Conservation (phyloP, 2,888 invertebrate genomes). For the Xestia rhomboidea region DNA sequence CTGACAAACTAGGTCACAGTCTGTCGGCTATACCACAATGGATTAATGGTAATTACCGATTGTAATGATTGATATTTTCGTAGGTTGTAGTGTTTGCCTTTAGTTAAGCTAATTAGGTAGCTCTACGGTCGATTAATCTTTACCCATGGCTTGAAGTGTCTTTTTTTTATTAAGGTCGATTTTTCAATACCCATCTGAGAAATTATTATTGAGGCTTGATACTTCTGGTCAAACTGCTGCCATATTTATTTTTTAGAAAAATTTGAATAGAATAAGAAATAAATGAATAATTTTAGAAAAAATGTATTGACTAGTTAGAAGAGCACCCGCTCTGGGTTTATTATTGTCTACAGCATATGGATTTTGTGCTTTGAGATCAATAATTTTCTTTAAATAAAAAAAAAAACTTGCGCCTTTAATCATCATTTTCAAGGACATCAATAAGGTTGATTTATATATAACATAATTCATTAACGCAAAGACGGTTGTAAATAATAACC, state of each 20-base stretch:
- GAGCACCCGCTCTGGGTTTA: neutral
- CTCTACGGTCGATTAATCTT: neutral
- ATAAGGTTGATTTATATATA: neutral
- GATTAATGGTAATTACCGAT: constrained; percentile 4
- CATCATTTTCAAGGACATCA: constrained; percentile 17
- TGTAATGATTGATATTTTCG: neutral
- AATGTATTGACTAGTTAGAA: neutral
- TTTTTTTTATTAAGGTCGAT: neutral
- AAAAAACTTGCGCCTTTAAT: neutral
- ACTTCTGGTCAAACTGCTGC: neutral
- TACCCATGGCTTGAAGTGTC: neutral
- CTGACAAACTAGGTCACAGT: constrained; percentile 4
- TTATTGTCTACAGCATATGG: neutral
- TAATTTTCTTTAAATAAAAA: neutral
- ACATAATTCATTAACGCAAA: constrained; percentile 21
- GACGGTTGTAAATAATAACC: constrained; percentile 27
- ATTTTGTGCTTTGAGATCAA: neutral
- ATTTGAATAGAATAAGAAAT: no score
- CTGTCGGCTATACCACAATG: constrained; percentile 18
- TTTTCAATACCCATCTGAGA: neutral
- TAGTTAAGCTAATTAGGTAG: neutral
- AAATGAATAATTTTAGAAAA: no score
- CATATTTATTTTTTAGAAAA: neutral
- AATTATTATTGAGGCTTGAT: neutral
- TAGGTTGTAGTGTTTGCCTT: neutral